Evolutionary conservation across 2,797 vertebrate species (phyloP), one percentile per base, ranked within the genome.

Genomic region (Diplodus sargus): DNA sequence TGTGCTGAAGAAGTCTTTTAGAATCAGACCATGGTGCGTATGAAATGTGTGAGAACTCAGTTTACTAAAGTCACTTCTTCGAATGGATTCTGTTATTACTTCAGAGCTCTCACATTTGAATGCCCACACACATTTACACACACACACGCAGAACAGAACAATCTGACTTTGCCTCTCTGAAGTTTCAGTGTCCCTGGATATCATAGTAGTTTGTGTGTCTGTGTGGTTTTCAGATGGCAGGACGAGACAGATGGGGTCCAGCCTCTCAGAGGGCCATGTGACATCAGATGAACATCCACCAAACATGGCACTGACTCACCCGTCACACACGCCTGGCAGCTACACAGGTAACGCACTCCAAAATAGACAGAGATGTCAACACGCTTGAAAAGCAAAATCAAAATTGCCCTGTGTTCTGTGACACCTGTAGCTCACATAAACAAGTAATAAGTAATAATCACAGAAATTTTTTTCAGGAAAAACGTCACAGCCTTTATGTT

Each of bases 201-300:
- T 53, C 9, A 66, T 3, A 28, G 42, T 42, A 17, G 18, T 45
- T 61, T 58, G 23, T 69, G 60, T 69, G 5, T 76, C 11, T 71
- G 57, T 82, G 34, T 78, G 61, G 25, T 25, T 87, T 87, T 85
- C 84, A 95, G 97, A 97, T 82, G 90, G 95, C 87, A 95, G 96
- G 91, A 91, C 94, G 63, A 95, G 93, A 20, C 96, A 93, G 70
- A 64, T 91, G 45, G 91, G 91, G 1, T 62, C 94, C 45, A 92
- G 88, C 70, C 66, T 92, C 6, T 90, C 92, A 70, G 94, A 96
- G n/a, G 86, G 92, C 62, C 91, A 91, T 0, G 86, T 93, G 63
- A 89, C 95, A 0, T 91, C 94, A 58, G 96, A 97, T 59, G 94
- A 94, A 39, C 89, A 92, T 14, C 87, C 78, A 0, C 87, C 89